Conservation (phyloP, 1,140 invertebrate genomes). For the Drosophila persimilis region DNA sequence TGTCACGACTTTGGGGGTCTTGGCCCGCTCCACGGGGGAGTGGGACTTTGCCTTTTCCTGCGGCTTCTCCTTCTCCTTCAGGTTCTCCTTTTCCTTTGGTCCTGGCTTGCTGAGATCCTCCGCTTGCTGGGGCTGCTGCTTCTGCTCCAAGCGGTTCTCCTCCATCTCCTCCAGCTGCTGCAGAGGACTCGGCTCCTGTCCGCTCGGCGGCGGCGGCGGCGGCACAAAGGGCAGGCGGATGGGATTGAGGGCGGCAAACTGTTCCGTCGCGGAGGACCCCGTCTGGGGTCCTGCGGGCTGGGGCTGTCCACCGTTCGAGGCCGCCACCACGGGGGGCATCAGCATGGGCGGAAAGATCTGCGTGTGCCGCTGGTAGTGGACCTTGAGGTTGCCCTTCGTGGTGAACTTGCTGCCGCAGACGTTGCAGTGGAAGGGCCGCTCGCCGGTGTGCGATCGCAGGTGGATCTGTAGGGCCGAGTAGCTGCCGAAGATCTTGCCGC, state of each 20-base stretch:
- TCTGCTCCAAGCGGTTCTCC: slow-evolving; percentile 8
- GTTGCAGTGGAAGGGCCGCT: slow-evolving; percentile 99
- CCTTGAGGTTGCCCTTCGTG: slow-evolving; percentile 98
- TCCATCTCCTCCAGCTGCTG: slow-evolving; percentile 9
- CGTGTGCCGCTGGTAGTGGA: slow-evolving; percentile 98
- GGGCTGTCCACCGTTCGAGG: slow-evolving; percentile 13
- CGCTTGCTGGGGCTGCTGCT: slow-evolving; percentile 31
- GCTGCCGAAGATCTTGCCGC: slow-evolving; percentile 98
- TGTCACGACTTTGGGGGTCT: slow-evolving; percentile 29
- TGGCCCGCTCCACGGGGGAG: slow-evolving; percentile 34
- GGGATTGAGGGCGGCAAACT: slow-evolving; percentile 23
- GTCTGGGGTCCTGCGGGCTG: neutral
- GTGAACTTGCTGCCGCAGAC: slow-evolving; percentile 98
- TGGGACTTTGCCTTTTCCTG: slow-evolving; percentile 24
- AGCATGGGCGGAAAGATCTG: slow-evolving; percentile 91
- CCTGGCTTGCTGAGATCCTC: slow-evolving; percentile 66
- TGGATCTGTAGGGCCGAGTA: slow-evolving; percentile 98
- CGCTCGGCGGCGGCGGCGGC: slow-evolving; percentile 25
- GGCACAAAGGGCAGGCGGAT: slow-evolving; percentile 59
- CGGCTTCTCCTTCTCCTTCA: neutral
- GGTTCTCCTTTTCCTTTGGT: slow-evolving; percentile 19
- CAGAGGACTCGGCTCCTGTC: slow-evolving; percentile 12
- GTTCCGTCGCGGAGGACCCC: slow-evolving; percentile 9
- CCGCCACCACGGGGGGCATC: slow-evolving; percentile 84
- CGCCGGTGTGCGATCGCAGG: slow-evolving; percentile 97